Percentiles rank a stretch among this genome's conserved stretches.
These are phyloP conservation scores for Sclerurus mexicanus DNA, from an alignment of 2,113 vertebrate genomes.

Conservation along the genomic window DNA sequence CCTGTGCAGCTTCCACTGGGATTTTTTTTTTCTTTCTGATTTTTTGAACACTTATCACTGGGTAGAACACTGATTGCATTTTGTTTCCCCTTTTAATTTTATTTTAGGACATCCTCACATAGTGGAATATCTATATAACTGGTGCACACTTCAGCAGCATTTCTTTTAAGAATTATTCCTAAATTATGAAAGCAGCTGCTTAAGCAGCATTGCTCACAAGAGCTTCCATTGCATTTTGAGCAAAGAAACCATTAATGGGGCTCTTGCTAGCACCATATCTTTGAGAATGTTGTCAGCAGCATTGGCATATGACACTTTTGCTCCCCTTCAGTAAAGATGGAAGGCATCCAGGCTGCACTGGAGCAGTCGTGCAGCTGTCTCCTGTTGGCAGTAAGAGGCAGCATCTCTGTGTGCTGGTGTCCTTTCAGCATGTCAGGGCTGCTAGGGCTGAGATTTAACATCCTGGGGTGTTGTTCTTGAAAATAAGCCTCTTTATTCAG, in stretches of 20 bases:
- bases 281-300: neutral
- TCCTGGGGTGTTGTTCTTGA: fast-evolving
- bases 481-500: neutral
- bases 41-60: neutral
- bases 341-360: neutral
- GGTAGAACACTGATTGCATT: neutral
- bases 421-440: neutral
- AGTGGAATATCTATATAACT: neutral
- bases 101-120: neutral
- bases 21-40: neutral
- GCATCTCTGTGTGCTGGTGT: neutral
- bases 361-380: neutral
- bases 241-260: neutral
- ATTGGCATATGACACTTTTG: neutral
- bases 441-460: neutral
- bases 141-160: neutral
- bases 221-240: neutral
- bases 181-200: neutral
- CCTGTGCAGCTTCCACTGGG: neutral
- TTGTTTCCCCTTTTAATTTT: neutral
- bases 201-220: neutral
- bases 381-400: neutral
- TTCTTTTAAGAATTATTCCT: neutral
- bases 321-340: neutral
- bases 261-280: neutral